Evolutionary conservation across 2,113 vertebrate genomes (phyloP).

Genomic region (Lagenorhynchus albirostris): DNA sequence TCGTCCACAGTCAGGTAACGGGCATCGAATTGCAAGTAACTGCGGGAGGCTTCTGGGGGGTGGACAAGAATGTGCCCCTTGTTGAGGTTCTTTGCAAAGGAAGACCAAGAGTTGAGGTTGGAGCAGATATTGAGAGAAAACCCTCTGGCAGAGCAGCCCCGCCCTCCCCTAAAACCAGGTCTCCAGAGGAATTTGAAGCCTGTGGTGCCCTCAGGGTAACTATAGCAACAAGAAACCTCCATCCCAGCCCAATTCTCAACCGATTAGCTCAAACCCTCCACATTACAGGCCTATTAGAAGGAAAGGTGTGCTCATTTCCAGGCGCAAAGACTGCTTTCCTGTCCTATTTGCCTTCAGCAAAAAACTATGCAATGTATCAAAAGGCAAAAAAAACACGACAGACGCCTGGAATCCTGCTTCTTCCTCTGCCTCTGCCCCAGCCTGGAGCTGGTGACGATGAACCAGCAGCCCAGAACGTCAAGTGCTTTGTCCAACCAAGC

Average conservation of each 20-base stretch:
- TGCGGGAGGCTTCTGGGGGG: rapidly evolving
- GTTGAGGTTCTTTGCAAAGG: background rate
- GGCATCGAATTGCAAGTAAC: background rate
- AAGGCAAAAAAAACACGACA: rapidly evolving
- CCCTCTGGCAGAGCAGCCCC: background rate
- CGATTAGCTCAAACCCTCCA: background rate
- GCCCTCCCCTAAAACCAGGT: background rate
- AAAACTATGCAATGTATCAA: background rate
- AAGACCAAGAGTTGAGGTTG: background rate
- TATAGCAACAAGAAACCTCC: background rate
- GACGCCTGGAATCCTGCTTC: background rate
- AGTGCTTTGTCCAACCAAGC: background rate
- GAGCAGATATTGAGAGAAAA: background rate
- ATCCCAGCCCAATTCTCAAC: background rate
- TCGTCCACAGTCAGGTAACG: rapidly evolving
- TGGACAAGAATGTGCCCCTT: background rate
- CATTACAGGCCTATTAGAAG: background rate
- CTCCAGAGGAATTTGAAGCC: background rate
- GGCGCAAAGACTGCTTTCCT: background rate
- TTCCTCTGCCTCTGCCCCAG: background rate
- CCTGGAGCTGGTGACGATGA: too few relatives aligned
- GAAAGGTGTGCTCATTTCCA: background rate
- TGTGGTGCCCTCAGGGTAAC: too few relatives aligned
- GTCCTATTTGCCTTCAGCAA: background rate
- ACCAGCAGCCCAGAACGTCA: background rate